These are phyloP conservation scores for Dinothrombium tinctorium DNA, from an alignment of 1,140 invertebrate species.

Conservation along the genomic window DNA sequence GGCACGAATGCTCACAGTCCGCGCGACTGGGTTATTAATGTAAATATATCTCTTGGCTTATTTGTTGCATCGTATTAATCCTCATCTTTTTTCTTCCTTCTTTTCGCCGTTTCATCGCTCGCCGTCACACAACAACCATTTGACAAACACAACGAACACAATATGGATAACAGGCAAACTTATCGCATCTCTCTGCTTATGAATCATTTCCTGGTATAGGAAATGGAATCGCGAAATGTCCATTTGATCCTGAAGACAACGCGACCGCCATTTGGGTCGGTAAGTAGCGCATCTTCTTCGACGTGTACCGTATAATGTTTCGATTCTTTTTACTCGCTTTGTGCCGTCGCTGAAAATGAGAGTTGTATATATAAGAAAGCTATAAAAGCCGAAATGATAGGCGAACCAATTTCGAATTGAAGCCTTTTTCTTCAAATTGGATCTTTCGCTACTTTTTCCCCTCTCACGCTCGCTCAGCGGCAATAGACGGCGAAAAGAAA, in stretches of 20 bases:
- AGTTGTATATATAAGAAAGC: too few relatives aligned
- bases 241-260: constrained; percentile 76
- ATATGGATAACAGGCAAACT: constrained; percentile 20
- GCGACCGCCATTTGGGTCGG: constrained; percentile 73
- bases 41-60: constrained; percentile 34
- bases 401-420: too few relatives aligned
- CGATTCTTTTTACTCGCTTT: neutral
- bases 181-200: constrained; percentile 40
- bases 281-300: constrained; percentile 14
- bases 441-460: too few relatives aligned
- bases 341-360: neutral
- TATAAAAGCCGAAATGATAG: too few relatives aligned
- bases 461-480: neutral
- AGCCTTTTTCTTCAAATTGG: neutral
- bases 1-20: constrained; percentile 76
- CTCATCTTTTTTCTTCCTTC: neutral
- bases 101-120: constrained; percentile 9
- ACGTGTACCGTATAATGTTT: neutral
- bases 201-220: constrained; percentile 67
- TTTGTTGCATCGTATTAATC: constrained; percentile 3
- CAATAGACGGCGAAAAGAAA: too few relatives aligned
- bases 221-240: constrained; percentile 74
- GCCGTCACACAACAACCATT: too few relatives aligned
- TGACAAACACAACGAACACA: too few relatives aligned
- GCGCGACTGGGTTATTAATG: constrained; percentile 71